Evolutionary conservation across 2,888 invertebrate species (phyloP).

Genomic region (Ophion obscuratus): DNA sequence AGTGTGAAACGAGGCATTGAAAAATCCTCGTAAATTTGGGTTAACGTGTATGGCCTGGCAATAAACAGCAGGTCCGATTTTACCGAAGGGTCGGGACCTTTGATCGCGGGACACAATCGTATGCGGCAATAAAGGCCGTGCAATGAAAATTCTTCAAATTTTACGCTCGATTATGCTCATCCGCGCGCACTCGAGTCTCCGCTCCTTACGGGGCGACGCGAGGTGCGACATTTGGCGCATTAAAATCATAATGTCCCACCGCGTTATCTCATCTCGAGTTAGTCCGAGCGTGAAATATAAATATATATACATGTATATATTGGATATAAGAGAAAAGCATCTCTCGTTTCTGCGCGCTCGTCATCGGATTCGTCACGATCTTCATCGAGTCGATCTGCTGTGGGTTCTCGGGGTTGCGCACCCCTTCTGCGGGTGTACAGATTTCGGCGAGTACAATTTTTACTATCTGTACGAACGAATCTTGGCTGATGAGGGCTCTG

Average conservation of each 20-base stretch:
- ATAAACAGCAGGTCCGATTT: slow-evolving; percentile 47
- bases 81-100: slow-evolving; percentile 37
- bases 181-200: not conserved
- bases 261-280: slow-evolving; percentile 62
- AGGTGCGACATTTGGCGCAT: slow-evolving; percentile 80
- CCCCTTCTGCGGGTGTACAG: slow-evolving; percentile 35
- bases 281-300: slow-evolving; percentile 55
- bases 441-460: slow-evolving; percentile 48
- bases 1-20: slow-evolving; percentile 74
- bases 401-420: slow-evolving; percentile 24
- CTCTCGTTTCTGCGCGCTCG: slow-evolving; percentile 43
- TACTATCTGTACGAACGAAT: slow-evolving; percentile 58
- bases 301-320: not conserved
- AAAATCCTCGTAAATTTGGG: slow-evolving; percentile 43
- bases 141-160: slow-evolving; percentile 83
- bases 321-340: slow-evolving; percentile 4
- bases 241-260: slow-evolving; percentile 78
- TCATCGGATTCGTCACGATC: slow-evolving; percentile 76
- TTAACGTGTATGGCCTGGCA: not conserved
- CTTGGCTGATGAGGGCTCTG: slow-evolving; percentile 43
- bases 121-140: slow-evolving; percentile 45
- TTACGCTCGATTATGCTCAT: slow-evolving; percentile 82
- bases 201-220: slow-evolving; percentile 40
- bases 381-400: slow-evolving; percentile 33
- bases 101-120: slow-evolving; percentile 47